Evolutionary conservation across 2,888 invertebrate species (phyloP), one percentile per base, ranked within the genome.

Genomic region (Drosophila quasianomalipes): DNA sequence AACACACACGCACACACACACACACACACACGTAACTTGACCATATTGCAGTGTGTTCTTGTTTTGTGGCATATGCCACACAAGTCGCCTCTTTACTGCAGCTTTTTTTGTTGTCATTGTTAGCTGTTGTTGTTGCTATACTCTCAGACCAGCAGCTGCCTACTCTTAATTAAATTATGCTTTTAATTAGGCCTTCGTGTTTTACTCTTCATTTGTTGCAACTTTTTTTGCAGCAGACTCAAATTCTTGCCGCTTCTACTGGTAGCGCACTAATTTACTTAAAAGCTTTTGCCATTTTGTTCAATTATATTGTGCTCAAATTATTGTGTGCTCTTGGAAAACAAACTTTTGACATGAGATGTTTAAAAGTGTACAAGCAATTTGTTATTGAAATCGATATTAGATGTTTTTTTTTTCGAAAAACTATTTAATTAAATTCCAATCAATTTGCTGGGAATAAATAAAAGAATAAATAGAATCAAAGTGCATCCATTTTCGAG

Each of bases 131-230:
- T 53, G 47, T 26, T 63, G 35, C 39, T 52, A 53, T 44, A n/a
- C 26, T 73, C 61, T 65, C 55, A 75, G 75, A 70, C 65, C 64
- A 49, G 52, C 79, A 63, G 64, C 85, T 57, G 70, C 70, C 75
- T 71, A 82, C 87, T 80, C 85, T 89, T 85, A 85, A 85, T 85
- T 85, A 85, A 87, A 89, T 85, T 87, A 87, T 82, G 81, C 74
- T 89, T 84, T 85, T 89, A 85, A 85, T 85, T 85, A 85, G 87
- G 76, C 76, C 79, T 75, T 76, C 77, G 77, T 81, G 79, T 73
- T 77, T 41, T 58, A 28, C 73, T 81, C 77, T 76, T 76, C 77
- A 79, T 81, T 79, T 69, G 73, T 52, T 49, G 81, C 69, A 52
- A 52, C 52, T 72, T 51, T 72, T 72, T 59, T 77, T 68, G 68